Evolutionary conservation across 2,888 invertebrate genomes (phyloP).

Genomic region (Unio delphinus): DNA sequence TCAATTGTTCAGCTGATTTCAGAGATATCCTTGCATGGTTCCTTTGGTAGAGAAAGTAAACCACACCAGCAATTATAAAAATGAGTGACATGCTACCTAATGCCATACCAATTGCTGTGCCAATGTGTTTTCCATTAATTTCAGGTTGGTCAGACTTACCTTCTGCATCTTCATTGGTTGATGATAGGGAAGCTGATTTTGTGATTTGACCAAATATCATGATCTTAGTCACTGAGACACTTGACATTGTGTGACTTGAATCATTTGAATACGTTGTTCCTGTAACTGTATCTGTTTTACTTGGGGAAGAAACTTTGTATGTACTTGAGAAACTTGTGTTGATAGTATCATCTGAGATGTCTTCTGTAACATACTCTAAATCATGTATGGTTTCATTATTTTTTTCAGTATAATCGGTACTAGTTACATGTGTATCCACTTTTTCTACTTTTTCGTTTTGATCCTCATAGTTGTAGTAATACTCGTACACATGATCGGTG

Average conservation of each 20-base stretch:
- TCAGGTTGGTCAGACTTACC: no score
- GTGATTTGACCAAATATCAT: no score
- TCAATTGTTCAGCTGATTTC: conserved; percentile 12
- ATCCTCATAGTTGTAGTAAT: not conserved
- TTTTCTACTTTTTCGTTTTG: not conserved
- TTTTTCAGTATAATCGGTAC: not conserved
- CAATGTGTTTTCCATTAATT: conserved; percentile 11
- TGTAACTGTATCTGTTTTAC: no score
- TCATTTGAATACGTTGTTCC: no score
- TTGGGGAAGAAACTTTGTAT: not conserved
- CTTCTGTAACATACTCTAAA: not conserved
- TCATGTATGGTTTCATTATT: conserved; percentile 1
- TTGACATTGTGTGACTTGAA: no score
- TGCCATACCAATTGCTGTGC: conserved; percentile 19
- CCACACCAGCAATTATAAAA: conserved; percentile 15
- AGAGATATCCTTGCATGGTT: conserved; percentile 8
- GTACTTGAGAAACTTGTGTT: conserved; percentile 5
- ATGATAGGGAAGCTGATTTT: no score
- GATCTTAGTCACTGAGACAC: no score
- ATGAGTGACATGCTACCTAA: conserved; percentile 22
- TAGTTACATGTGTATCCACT: not conserved
- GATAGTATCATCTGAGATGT: conserved; percentile 3
- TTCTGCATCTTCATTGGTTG: no score
- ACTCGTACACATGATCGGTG: conserved; percentile 1
- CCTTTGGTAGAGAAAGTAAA: conserved; percentile 18